These are phyloP conservation scores for Tenrec ecaudatus DNA, from an alignment of 2,113 vertebrate species.

Conservation along the genomic window DNA sequence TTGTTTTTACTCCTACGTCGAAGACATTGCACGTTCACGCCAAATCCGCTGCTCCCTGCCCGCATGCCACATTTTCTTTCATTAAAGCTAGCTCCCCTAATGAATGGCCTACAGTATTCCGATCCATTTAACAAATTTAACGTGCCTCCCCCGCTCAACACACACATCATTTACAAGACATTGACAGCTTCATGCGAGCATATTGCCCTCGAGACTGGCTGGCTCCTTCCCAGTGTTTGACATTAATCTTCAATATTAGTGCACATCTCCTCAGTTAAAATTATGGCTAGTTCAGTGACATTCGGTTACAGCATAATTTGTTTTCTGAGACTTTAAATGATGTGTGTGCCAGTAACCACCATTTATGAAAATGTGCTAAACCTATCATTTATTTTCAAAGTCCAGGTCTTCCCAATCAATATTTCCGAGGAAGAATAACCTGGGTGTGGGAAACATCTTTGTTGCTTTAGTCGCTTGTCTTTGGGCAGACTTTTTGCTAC, in stretches of 20 bases:
- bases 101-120: background rate
- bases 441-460: too few relatives aligned
- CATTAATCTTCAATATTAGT: too few relatives aligned
- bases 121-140: slow-evolving; percentile 9
- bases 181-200: background rate
- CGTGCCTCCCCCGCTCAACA: background rate
- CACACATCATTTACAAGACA: background rate
- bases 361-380: slow-evolving; percentile 25
- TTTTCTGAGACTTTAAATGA: slow-evolving; percentile 46
- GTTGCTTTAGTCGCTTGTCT: too few relatives aligned
- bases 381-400: slow-evolving; percentile 21
- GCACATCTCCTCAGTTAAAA: background rate
- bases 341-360: background rate
- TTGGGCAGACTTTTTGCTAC: too few relatives aligned
- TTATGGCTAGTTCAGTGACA: background rate
- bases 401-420: background rate
- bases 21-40: background rate
- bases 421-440: too few relatives aligned
- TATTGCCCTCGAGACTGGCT: background rate
- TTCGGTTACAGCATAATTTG: background rate
- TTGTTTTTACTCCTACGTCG: background rate
- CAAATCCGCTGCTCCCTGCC: background rate
- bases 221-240: background rate
- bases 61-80: background rate
- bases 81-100: background rate